Evolutionary conservation across 2,888 invertebrate genomes (phyloP).

Genomic region (Drosophila cracens): DNA sequence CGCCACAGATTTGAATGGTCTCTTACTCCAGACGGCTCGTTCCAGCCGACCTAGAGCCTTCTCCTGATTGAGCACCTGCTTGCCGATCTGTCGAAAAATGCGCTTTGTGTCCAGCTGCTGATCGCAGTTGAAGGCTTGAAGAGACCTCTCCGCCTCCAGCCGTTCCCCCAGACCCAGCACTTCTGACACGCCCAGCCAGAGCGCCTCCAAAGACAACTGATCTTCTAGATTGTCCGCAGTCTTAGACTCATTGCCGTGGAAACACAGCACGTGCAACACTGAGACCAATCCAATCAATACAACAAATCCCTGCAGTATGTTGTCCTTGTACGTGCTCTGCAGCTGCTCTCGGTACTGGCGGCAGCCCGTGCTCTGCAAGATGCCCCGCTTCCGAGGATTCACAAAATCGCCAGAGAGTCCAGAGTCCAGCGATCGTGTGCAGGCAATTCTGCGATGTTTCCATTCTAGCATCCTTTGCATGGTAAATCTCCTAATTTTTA

Average conservation of each 20-base stretch:
- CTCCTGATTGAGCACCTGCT: slow-evolving; percentile 60
- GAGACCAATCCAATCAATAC: slow-evolving; percentile 21
- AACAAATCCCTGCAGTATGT: slow-evolving; percentile 37
- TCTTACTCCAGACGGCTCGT: slow-evolving; percentile 19
- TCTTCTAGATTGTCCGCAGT: neutral
- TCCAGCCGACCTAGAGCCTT: slow-evolving; percentile 61
- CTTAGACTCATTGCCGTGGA: slow-evolving; percentile 16
- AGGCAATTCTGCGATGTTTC: neutral
- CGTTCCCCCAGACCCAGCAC: slow-evolving; percentile 3
- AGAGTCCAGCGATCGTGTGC: neutral
- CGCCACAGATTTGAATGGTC: slow-evolving; percentile 60
- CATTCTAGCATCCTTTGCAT: neutral
- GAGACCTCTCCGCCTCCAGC: neutral
- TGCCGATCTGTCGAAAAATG: slow-evolving; percentile 47
- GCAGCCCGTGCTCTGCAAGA: slow-evolving; percentile 45
- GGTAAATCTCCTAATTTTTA: neutral
- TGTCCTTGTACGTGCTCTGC: slow-evolving; percentile 10
- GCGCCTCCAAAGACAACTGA: slow-evolving; percentile 6
- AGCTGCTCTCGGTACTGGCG: slow-evolving; percentile 37
- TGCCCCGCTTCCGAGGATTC: slow-evolving; percentile 32
- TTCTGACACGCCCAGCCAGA: slow-evolving; percentile 35
- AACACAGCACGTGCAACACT: slow-evolving; percentile 24
- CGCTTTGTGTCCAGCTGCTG: slow-evolving; percentile 34
- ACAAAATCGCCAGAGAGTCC: slow-evolving; percentile 12
- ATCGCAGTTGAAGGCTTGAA: slow-evolving; percentile 26